Conservation (phyloP, 2,888 invertebrate species). For the Neoascia interrupta region DNA sequence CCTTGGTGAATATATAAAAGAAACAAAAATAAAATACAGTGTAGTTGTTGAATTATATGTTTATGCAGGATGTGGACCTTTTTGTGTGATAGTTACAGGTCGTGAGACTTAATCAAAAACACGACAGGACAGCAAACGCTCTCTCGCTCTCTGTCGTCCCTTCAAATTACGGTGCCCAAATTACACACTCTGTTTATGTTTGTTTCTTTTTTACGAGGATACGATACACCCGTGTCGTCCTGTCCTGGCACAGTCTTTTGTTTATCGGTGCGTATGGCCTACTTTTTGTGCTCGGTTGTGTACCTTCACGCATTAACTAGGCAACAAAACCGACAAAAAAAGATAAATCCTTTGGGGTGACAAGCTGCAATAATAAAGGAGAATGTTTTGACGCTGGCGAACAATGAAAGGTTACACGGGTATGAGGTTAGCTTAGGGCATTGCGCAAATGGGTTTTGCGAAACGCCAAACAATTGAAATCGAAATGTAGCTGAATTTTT, state of each 20-base stretch:
- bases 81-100: conserved; percentile 52
- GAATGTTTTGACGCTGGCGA: conserved; percentile 36
- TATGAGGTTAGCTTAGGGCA: conserved; percentile 53
- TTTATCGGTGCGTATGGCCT: conserved; percentile 65
- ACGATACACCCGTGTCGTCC: conserved; percentile 21
- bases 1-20: no score
- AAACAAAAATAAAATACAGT: conserved; percentile 8
- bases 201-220: conserved; percentile 49
- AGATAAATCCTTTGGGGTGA: conserved; percentile 60
- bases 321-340: conserved; percentile 40
- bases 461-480: conserved; percentile 24
- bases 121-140: conserved; percentile 40
- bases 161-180: conserved; percentile 63
- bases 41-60: conserved; percentile 46
- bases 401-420: conserved; percentile 44
- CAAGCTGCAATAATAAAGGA: conserved; percentile 60
- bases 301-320: conserved; percentile 49
- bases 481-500: conserved; percentile 1
- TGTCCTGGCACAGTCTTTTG: conserved; percentile 50
- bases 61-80: conserved; percentile 35
- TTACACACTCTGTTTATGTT: conserved; percentile 49
- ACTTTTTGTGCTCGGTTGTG: conserved; percentile 48
- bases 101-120: conserved; percentile 56
- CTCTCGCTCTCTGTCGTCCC: no score
- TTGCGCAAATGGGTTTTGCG: conserved; percentile 7